Evolutionary conservation across 2,888 invertebrate genomes (phyloP).

Genomic region (Torymus tubicola): DNA sequence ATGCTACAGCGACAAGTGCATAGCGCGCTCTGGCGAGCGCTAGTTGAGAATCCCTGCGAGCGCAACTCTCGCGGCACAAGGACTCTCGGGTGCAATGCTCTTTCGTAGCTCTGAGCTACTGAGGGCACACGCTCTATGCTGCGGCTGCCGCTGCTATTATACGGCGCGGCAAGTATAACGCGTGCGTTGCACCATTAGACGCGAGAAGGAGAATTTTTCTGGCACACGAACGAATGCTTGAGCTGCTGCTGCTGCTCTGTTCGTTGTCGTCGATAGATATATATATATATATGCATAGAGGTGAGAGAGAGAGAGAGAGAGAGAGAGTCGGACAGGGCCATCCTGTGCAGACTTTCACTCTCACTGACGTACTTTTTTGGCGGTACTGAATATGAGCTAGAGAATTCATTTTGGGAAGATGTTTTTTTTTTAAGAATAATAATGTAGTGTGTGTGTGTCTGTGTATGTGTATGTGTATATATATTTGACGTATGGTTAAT

Average conservation of each 20-base stretch:
- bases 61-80: conserved; percentile 26
- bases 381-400: neutral
- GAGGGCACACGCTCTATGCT: conserved; percentile 20
- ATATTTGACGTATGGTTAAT: too few species aligned
- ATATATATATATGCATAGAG: neutral
- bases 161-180: conserved; percentile 44
- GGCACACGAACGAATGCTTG: conserved; percentile 11
- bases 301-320: too few species aligned
- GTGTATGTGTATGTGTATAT: too few species aligned
- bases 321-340: conserved; percentile 4
- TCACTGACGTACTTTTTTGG: conserved; percentile 21
- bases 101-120: neutral
- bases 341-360: conserved; percentile 46
- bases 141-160: too few species aligned
- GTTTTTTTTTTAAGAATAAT: too few species aligned
- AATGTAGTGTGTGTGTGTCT: too few species aligned
- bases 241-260: neutral
- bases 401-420: too few species aligned
- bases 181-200: conserved; percentile 51
- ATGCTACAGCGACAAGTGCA: neutral
- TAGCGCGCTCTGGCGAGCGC: neutral
- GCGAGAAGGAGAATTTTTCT: conserved; percentile 42
- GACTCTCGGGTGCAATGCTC: conserved; percentile 57
- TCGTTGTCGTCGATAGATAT: too few species aligned
- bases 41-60: conserved; percentile 56